Percentiles rank a stretch among this genome's conserved stretches.
Conservation (phyloP, 92 coral and sea anemone species). For the Porites divaricata region DNA sequence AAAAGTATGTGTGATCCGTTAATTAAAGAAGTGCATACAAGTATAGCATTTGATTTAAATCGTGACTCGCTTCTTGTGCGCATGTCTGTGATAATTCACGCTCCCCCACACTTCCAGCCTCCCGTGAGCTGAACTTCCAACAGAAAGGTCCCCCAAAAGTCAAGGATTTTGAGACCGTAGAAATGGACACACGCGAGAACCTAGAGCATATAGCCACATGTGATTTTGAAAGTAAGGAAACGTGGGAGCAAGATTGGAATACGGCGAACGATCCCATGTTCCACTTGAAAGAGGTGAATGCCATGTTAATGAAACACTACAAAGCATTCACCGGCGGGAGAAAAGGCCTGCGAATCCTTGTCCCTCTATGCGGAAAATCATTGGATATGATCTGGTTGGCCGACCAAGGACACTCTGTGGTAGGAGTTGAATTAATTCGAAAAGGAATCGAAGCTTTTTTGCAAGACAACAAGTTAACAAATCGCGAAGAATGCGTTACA, state of each 20-base stretch:
- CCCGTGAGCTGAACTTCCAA: too few species aligned
- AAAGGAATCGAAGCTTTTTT: conserved; percentile 34
- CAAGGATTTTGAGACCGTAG: not conserved
- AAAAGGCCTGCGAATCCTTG: conserved; percentile 22
- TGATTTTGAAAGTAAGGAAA: conserved; percentile 39
- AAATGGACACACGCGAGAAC: conserved; percentile 21
- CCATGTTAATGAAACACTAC: conserved; percentile 43
- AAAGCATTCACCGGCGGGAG: conserved; percentile 39
- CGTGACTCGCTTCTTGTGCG: too few species aligned
- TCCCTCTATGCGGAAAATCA: conserved; percentile 11
- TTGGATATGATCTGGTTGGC: conserved; percentile 24
- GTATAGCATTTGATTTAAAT: too few species aligned
- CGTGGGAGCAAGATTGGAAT: conserved; percentile 42
- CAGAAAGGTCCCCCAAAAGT: too few species aligned
- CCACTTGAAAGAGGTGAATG: conserved; percentile 46
- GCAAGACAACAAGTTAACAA: conserved; percentile 38
- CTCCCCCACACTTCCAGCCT: too few species aligned
- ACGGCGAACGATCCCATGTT: conserved; percentile 28
- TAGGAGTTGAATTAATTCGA: conserved; percentile 10
- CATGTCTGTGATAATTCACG: too few species aligned
- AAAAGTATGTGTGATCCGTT: too few species aligned
- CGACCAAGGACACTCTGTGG: conserved; percentile 11
- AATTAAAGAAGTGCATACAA: too few species aligned
- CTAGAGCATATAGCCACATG: conserved; percentile 22
- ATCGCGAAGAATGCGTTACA: not conserved